phyloP scores from a whole-genome alignment of 1,140 invertebrate species.

The Atta texana region DNA sequence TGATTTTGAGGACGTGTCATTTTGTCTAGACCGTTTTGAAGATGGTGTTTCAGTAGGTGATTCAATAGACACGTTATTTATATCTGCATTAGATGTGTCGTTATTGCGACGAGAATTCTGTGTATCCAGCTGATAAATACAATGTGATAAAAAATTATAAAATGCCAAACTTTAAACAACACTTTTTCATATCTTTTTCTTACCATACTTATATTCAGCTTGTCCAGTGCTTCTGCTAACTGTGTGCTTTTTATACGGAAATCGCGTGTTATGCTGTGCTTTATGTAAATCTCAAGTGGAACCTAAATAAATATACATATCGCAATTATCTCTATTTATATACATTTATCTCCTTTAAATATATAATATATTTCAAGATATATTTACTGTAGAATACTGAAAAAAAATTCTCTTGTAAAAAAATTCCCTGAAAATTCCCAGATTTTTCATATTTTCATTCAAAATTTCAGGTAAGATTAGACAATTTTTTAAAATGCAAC shows the following conservation, averaged over 20 bases:
- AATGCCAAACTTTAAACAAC: background rate
- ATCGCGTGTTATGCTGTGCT: slow-evolving; percentile 87
- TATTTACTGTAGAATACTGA: no score
- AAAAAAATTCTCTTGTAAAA: no score
- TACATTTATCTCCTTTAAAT: slow-evolving; percentile 19
- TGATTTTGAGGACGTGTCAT: background rate
- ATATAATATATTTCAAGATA: no score
- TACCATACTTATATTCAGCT: slow-evolving; percentile 80
- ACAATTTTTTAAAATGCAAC: no score
- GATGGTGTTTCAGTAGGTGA: background rate
- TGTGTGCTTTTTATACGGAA: slow-evolving; percentile 86
- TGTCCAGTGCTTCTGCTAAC: slow-evolving; percentile 85
- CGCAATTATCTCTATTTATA: background rate
- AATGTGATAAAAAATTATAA: slow-evolving; percentile 18
- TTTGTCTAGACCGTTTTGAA: slow-evolving; percentile 16
- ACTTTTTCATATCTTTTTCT: slow-evolving; percentile 45
- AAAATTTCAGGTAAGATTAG: no score
- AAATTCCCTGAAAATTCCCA: no score
- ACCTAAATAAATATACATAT: slow-evolving; percentile 72
- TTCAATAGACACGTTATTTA: slow-evolving; percentile 13
- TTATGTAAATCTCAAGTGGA: slow-evolving; percentile 86
- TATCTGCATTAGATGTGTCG: background rate
- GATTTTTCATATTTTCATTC: no score
- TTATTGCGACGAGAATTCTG: slow-evolving; percentile 23
- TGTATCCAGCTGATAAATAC: slow-evolving; percentile 39